A percentile compares a stretch with the other conserved stretches of the same genome.
phyloP scores from a whole-genome alignment of 2,888 invertebrate genomes.

The Plagodis dolabraria region DNA sequence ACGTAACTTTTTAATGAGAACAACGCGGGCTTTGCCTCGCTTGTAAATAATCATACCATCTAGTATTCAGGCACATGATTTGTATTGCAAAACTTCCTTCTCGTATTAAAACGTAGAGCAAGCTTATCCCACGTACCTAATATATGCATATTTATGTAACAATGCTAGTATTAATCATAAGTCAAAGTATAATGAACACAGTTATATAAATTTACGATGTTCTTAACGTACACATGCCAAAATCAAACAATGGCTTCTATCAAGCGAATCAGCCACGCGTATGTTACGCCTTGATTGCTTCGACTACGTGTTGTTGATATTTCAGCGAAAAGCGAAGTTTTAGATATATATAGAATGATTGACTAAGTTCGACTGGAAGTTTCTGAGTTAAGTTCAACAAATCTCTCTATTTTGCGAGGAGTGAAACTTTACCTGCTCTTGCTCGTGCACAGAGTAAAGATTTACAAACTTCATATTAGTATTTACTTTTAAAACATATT shows the following conservation, averaged over 20 bases:
- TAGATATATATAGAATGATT: constrained; percentile 41
- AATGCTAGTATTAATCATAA: constrained; percentile 4
- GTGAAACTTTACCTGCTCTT: constrained; percentile 17
- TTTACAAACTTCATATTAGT: no score
- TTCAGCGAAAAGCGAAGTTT: constrained; percentile 30
- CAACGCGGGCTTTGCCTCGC: neutral
- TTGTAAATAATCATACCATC: neutral
- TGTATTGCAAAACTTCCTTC: neutral
- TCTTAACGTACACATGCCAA: constrained; percentile 32
- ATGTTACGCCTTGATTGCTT: constrained; percentile 37
- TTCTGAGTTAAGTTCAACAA: constrained; percentile 27
- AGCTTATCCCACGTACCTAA: neutral
- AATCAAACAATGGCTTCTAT: constrained; percentile 36
- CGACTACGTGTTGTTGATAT: constrained; percentile 32
- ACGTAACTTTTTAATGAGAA: neutral
- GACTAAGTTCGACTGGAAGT: constrained; percentile 31
- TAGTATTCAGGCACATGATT: neutral
- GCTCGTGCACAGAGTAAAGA: no score
- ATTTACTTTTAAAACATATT: no score
- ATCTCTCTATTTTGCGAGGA: constrained; percentile 10
- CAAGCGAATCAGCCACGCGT: constrained; percentile 37
- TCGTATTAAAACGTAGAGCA: neutral
- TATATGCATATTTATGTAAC: neutral
- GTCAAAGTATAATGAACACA: constrained; percentile 4
- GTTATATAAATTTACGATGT: constrained; percentile 15